phyloP scores from a whole-genome alignment of 2,888 invertebrate species.

The Pseudococcus viburni region DNA sequence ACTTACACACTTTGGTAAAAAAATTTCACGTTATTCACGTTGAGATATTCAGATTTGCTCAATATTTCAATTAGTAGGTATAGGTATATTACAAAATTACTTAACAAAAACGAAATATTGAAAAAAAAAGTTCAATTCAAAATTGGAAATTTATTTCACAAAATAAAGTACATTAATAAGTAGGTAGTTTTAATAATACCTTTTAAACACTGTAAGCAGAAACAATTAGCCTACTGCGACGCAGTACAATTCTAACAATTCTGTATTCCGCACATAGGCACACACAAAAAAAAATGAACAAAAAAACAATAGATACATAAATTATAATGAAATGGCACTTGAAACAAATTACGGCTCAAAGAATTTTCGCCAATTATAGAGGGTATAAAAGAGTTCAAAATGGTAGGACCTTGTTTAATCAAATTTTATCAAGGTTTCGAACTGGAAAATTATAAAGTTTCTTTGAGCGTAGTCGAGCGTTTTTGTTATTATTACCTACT shows the following conservation, averaged over 20 bases:
- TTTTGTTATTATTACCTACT: too few relatives aligned
- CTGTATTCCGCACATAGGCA: not conserved
- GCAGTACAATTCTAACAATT: not conserved
- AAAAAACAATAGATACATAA: not conserved
- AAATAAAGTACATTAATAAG: conserved; percentile 1
- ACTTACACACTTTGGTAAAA: too few relatives aligned
- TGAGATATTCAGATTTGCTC: too few relatives aligned
- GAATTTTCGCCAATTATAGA: not conserved
- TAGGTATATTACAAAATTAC: not conserved
- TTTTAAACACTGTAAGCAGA: not conserved
- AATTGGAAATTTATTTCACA: conserved; percentile 24
- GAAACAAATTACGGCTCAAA: not conserved
- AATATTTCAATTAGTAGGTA: too few relatives aligned
- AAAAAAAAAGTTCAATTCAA: not conserved
- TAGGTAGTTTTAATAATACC: not conserved
- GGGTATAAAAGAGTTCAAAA: not conserved
- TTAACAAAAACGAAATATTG: not conserved
- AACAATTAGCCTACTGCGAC: not conserved
- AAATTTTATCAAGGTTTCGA: not conserved
- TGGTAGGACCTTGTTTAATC: not conserved
- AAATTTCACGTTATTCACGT: too few relatives aligned
- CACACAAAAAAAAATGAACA: not conserved
- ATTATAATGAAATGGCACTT: conserved; percentile 14
- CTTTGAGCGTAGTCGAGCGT: too few relatives aligned
- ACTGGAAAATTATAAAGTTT: not conserved